Evolutionary conservation across 2,888 invertebrate genomes (phyloP).

Genomic region (Trissonchulus latispiculum): DNA sequence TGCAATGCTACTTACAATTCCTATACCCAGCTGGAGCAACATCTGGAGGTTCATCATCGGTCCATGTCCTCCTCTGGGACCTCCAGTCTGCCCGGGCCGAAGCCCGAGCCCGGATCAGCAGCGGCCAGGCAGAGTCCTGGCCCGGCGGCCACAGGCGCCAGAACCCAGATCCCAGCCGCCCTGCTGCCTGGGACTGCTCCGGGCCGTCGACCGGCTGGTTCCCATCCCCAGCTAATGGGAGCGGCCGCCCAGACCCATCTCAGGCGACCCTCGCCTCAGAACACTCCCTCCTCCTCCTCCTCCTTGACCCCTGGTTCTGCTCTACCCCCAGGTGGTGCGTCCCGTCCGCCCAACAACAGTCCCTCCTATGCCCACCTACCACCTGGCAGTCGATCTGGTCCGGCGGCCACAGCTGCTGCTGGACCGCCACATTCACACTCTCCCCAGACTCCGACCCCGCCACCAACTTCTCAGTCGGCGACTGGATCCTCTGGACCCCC

Average conservation of each 20-base stretch:
- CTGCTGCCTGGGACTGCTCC: neutral
- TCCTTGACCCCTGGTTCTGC: slow-evolving; percentile 12
- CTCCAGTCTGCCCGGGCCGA: neutral
- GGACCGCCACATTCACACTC: no score
- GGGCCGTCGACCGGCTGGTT: neutral
- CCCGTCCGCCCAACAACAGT: neutral
- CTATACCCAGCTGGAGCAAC: slow-evolving; percentile 32
- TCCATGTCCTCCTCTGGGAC: neutral
- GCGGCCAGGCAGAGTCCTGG: neutral
- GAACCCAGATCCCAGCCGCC: neutral
- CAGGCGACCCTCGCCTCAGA: neutral
- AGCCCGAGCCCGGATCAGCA: neutral
- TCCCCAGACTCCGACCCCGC: no score
- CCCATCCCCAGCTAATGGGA: neutral
- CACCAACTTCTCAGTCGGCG: neutral
- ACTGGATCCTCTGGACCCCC: neutral
- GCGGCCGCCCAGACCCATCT: neutral
- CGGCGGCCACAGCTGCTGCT: neutral
- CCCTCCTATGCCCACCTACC: neutral
- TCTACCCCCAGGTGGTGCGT: slow-evolving; percentile 5
- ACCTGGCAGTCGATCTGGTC: no score
- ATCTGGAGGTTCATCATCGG: slow-evolving; percentile 31
- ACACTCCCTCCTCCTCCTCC: neutral
- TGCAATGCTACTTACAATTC: slow-evolving; percentile 24
- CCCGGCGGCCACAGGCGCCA: neutral